Conservation (phyloP, 2,888 invertebrate species). For the Drosophila flavopinicola region DNA sequence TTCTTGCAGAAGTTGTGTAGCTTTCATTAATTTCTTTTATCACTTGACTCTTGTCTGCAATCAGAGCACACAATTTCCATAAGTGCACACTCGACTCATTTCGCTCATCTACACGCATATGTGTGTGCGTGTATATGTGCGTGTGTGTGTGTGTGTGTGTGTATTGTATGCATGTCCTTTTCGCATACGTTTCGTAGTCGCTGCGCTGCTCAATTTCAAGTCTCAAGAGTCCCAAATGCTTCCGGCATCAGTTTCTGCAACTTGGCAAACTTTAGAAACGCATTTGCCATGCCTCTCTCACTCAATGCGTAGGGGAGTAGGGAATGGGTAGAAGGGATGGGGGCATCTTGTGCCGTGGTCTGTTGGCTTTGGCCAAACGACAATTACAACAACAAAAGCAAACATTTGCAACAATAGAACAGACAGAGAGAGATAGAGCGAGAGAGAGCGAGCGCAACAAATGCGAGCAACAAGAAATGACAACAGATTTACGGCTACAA, state of each 20-base stretch:
- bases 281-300: conserved; percentile 59
- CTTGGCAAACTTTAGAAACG: conserved; percentile 75
- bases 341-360: conserved; percentile 20
- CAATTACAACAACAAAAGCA: conserved; percentile 49
- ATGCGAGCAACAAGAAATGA: conserved; percentile 64
- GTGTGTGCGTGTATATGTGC: not conserved
- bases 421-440: conserved; percentile 1
- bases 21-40: conserved; percentile 56
- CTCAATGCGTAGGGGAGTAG: conserved; percentile 10
- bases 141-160: not conserved
- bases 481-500: conserved; percentile 79
- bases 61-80: conserved; percentile 37
- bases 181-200: conserved; percentile 12
- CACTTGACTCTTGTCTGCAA: conserved; percentile 34
- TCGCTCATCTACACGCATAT: conserved; percentile 28
- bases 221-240: conserved; percentile 59
- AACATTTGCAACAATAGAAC: conserved; percentile 33
- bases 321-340: not conserved
- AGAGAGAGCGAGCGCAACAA: conserved; percentile 6
- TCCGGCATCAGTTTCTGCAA: conserved; percentile 74
- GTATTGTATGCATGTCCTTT: conserved; percentile 31
- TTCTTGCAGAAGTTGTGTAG: conserved; percentile 19
- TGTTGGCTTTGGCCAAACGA: conserved; percentile 60
- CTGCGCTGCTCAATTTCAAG: conserved; percentile 39
- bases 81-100: conserved; percentile 21